Base-by-base conservation (phyloP, 1,140 invertebrate species). In the Cyclargus thomasi region DNA sequence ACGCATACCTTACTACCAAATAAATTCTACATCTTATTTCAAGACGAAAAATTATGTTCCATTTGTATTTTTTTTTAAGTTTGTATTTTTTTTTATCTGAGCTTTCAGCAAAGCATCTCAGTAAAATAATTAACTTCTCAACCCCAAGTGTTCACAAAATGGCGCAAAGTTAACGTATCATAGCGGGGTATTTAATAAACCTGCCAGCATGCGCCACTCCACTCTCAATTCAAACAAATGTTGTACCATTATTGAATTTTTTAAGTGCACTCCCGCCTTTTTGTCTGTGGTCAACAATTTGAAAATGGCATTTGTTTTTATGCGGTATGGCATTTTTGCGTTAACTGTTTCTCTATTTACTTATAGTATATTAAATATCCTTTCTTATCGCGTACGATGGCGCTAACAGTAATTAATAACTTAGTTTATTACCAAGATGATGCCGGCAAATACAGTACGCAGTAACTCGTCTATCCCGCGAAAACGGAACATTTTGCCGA, bases 171-270 rank as follows among this genome's bases (percentile, higher is more conserved):
- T 47, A 66, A 66, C 69, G 72, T 75, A 73, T 74, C 73, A 77
- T 76, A 69, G 70, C 73, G 67, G 70, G 72, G 65, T 76, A 77
- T 79, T 77, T 77, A 78, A 80, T 80, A 81, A 81, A 76, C 73
- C 63, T 70, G 77, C 64, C 79, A 71, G 79, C 79, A 78, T 77
- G 79, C 74, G 75, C 74, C 75, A 70, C 68, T 72, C 65, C 75
- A 67, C 47, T 70, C 73, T 65, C 70, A 73, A 71, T 74, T 77
- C 76, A 77, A 79, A 80, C 79, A 80, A 79, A 77, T 77, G 75
- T 74, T 73, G 74, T 76, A 69, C 72, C 65, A 69, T 70, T 73
- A 75, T 75, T 76, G 67, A 79, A 70, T 18, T 59, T 53, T 59
- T 67, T 36, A 67, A 70, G 67, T 64, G 68, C 65, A 64, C 55